phyloP scores from a whole-genome alignment of 2,888 invertebrate genomes.

The Sinhomidia bicolor region DNA sequence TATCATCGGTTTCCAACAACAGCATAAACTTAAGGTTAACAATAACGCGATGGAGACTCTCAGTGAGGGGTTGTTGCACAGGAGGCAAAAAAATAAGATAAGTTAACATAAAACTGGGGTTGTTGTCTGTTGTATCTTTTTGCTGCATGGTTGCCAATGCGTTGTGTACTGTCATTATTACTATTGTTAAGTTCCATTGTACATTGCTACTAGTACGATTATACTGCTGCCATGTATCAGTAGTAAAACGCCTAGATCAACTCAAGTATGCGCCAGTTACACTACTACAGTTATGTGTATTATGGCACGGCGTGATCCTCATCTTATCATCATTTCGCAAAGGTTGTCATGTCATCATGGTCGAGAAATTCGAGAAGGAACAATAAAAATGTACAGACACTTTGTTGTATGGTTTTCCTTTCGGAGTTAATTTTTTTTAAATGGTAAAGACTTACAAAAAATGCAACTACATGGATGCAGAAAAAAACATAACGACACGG shows the following conservation, averaged over 20 bases:
- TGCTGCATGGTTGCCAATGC: constrained; percentile 65
- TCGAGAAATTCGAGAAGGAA: constrained; percentile 18
- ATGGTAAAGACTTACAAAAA: constrained; percentile 27
- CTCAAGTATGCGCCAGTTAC: background rate
- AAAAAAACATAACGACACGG: constrained; percentile 7
- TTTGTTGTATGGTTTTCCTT: background rate
- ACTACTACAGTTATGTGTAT: background rate
- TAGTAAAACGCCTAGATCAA: background rate
- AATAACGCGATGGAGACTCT: constrained; percentile 1
- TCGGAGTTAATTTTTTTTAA: background rate
- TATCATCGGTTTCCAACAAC: constrained; percentile 47
- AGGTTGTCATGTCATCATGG: constrained; percentile 34
- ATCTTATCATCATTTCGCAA: constrained; percentile 20
- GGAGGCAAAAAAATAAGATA: background rate
- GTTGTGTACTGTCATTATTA: constrained; percentile 16
- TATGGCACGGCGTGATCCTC: background rate
- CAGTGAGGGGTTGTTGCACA: too few species aligned
- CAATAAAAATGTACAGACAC: background rate
- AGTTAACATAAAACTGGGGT: constrained; percentile 36
- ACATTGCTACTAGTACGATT: background rate
- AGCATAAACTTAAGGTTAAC: background rate
- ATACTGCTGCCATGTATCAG: too few species aligned
- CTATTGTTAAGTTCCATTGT: too few species aligned
- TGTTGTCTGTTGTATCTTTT: constrained; percentile 28
- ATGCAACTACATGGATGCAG: background rate